phyloP scores from a whole-genome alignment of 2,888 invertebrate genomes.

The Alloscopus bannaensis region DNA sequence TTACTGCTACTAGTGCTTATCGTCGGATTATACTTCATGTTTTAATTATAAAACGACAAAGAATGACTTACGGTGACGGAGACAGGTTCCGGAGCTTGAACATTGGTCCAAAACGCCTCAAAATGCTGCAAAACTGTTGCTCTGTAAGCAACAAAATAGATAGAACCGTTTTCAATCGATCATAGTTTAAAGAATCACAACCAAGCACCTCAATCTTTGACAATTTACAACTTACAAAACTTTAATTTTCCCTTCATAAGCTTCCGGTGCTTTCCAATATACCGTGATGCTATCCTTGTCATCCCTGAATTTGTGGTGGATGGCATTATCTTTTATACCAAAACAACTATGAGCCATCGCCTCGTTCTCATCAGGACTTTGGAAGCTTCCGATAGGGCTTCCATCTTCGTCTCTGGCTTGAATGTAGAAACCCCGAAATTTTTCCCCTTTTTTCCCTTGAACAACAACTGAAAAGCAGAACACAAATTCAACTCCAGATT shows the following conservation, averaged over 20 bases:
- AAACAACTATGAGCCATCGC: conserved; percentile 60
- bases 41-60: too few species aligned
- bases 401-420: conserved; percentile 63
- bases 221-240: conserved; percentile 65
- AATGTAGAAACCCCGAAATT: conserved; percentile 66
- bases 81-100: conserved; percentile 49
- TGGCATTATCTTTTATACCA: conserved; percentile 61
- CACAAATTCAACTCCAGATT: background rate
- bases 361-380: conserved; percentile 39
- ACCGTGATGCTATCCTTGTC: conserved; percentile 54
- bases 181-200: background rate
- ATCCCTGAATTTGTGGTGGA: conserved; percentile 58
- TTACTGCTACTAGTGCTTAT: too few species aligned
- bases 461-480: conserved; percentile 11
- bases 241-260: conserved; percentile 54
- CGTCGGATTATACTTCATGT: too few species aligned
- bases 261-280: conserved; percentile 63
- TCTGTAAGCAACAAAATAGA: conserved; percentile 34
- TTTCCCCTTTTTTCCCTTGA: conserved; percentile 20
- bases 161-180: background rate
- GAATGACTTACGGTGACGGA: conserved; percentile 61
- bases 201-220: background rate
- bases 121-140: conserved; percentile 65
- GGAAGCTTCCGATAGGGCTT: conserved; percentile 64
- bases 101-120: conserved; percentile 61